These are phyloP conservation scores for Gymnocheta viridis DNA, from an alignment of 2,888 invertebrate species.

Conservation along the genomic window DNA sequence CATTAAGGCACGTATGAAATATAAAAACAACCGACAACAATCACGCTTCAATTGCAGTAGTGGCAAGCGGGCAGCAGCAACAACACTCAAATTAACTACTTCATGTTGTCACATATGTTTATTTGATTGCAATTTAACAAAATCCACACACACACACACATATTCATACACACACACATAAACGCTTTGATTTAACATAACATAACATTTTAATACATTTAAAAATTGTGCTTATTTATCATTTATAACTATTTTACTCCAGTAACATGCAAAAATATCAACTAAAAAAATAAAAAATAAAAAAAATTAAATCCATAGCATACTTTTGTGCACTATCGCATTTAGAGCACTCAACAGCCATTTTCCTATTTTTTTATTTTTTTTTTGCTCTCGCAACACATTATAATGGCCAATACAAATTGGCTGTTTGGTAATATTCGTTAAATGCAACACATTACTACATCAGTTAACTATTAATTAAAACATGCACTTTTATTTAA, in stretches of 20 bases:
- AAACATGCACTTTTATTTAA: conserved; percentile 48
- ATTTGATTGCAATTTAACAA: conserved; percentile 64
- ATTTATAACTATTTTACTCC: conserved; percentile 26
- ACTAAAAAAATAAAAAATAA: neutral
- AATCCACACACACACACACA: conserved; percentile 10
- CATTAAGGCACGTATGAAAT: conserved; percentile 28
- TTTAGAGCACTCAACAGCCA: neutral
- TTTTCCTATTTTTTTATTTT: neutral
- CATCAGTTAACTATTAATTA: conserved; percentile 65
- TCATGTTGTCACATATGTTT: conserved; percentile 67
- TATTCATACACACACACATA: neutral
- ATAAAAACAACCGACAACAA: conserved; percentile 12
- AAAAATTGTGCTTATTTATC: conserved; percentile 42
- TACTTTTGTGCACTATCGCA: conserved; percentile 4
- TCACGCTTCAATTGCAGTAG: neutral
- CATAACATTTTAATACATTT: conserved; percentile 29
- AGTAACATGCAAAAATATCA: conserved; percentile 33
- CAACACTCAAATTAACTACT: conserved; percentile 60
- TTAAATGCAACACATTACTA: conserved; percentile 53
- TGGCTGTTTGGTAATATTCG: conserved; percentile 37
- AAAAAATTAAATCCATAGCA: conserved; percentile 23
- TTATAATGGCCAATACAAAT: conserved; percentile 39
- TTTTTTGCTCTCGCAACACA: neutral
- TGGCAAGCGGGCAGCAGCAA: neutral
- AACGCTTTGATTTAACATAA: neutral